A percentile compares a stretch with the other conserved stretches of the same genome.
Conservation (phyloP, 2,113 vertebrate species). For the Mormyrus iriodes region DNA sequence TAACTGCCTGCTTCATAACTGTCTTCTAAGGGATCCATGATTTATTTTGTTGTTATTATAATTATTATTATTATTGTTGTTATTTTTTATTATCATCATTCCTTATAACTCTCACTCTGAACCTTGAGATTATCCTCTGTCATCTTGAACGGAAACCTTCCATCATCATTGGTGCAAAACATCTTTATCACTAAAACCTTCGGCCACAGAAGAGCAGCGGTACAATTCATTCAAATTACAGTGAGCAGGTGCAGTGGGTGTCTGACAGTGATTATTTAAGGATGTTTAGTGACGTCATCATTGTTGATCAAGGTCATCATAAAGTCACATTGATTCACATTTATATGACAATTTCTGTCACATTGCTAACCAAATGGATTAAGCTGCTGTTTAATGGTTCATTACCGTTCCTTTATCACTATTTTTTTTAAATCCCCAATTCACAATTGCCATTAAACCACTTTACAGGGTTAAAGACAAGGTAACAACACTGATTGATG, state of each 20-base stretch:
- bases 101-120: not conserved
- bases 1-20: not conserved
- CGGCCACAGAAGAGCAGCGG: not conserved
- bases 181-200: not conserved
- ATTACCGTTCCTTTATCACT: not conserved
- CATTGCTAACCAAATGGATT: not conserved
- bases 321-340: not conserved
- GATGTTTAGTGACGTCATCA: not conserved
- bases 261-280: not conserved
- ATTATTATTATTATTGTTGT: too few relatives aligned
- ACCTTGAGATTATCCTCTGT: not conserved
- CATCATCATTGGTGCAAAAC: not conserved
- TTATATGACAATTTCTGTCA: not conserved
- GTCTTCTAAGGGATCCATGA: not conserved
- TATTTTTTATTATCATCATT: too few relatives aligned
- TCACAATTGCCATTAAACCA: not conserved
- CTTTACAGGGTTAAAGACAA: conserved; percentile 2
- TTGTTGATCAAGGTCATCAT: not conserved
- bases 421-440: not conserved
- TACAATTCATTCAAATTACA: not conserved
- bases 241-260: not conserved
- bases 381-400: not conserved
- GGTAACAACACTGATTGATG: not conserved
- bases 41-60: not conserved
- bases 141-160: not conserved